Percentiles rank a stretch among this genome's conserved stretches.
These are phyloP conservation scores for Lasiurus cinereus DNA, from an alignment of 2,113 vertebrate genomes.

Conservation along the genomic window DNA sequence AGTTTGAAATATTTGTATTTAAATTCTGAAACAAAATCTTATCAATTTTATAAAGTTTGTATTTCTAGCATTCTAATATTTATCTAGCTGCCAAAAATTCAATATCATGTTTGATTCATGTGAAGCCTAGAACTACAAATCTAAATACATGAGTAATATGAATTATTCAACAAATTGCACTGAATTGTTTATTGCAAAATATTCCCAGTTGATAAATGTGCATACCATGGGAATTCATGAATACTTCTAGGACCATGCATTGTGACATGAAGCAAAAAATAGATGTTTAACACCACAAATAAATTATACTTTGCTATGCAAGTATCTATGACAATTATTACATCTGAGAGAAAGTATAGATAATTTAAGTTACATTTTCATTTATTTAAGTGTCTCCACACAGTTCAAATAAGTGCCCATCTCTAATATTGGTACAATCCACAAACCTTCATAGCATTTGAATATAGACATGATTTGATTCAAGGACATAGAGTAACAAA, in stretches of 20 bases:
- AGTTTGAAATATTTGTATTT: background rate
- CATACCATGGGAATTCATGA: background rate
- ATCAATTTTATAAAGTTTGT: slow-evolving; percentile 15
- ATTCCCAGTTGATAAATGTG: background rate
- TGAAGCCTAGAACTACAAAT: background rate
- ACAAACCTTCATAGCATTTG: slow-evolving; percentile 17
- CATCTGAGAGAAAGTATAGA: background rate
- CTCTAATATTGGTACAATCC: background rate
- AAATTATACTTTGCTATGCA: background rate
- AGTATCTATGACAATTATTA: background rate
- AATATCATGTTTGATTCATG: background rate
- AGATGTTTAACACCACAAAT: background rate
- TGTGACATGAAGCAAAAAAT: background rate
- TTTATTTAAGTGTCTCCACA: background rate
- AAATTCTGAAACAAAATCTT: background rate
- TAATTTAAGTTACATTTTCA: slow-evolving; percentile 9
- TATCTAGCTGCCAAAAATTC: background rate
- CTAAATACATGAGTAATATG: background rate
- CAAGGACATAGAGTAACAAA: background rate
- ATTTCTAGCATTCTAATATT: background rate
- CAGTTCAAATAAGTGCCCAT: background rate
- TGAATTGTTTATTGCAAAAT: background rate
- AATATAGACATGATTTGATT: background rate
- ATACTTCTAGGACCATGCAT: background rate
- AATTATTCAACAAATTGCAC: background rate